Percentiles rank a stretch among this genome's conserved stretches.
Evolutionary conservation across 2,113 vertebrate genomes (phyloP).

Genomic region (Passer montanus): DNA sequence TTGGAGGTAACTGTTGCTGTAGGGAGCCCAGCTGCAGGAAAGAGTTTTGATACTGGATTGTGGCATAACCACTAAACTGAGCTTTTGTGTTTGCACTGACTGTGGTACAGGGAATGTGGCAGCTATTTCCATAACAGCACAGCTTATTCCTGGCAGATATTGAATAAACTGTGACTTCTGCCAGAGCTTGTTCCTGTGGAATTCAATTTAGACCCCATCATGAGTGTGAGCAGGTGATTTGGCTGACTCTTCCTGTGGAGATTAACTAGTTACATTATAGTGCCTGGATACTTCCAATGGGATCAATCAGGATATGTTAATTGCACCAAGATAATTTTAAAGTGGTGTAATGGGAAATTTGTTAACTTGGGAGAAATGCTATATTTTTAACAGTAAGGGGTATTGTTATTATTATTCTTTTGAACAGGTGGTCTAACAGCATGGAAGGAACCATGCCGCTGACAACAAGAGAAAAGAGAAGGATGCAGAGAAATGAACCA

Average conservation of each 20-base stretch:
- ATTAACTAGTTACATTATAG: constrained; percentile 44
- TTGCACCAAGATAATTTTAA: constrained; percentile 59
- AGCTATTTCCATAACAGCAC: neutral
- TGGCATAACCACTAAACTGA: neutral
- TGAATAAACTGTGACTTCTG: constrained; percentile 17
- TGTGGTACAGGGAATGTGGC: neutral
- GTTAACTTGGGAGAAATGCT: constrained; percentile 64
- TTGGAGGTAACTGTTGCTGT: neutral
- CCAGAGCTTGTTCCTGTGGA: neutral
- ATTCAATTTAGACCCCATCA: constrained; percentile 52
- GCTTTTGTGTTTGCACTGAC: neutral
- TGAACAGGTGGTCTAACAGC: constrained; percentile 71
- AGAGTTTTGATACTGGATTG: neutral
- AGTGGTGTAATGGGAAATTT: constrained; percentile 60
- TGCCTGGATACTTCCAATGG: constrained; percentile 51
- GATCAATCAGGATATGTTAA: constrained; percentile 66
- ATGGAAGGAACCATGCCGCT: constrained; percentile 34
- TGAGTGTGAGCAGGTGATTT: constrained; percentile 48
- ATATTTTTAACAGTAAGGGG: constrained; percentile 68
- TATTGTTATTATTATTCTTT: constrained; percentile 65
- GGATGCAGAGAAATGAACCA: constrained; percentile 48
- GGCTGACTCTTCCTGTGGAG: constrained; percentile 42
- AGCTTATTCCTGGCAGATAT: constrained; percentile 14
- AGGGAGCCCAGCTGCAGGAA: neutral
- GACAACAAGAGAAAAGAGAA: constrained; percentile 49